A percentile compares a stretch with the other conserved stretches of the same genome.
phyloP scores from a whole-genome alignment of 1,140 invertebrate genomes.

The Gryon sp. region DNA sequence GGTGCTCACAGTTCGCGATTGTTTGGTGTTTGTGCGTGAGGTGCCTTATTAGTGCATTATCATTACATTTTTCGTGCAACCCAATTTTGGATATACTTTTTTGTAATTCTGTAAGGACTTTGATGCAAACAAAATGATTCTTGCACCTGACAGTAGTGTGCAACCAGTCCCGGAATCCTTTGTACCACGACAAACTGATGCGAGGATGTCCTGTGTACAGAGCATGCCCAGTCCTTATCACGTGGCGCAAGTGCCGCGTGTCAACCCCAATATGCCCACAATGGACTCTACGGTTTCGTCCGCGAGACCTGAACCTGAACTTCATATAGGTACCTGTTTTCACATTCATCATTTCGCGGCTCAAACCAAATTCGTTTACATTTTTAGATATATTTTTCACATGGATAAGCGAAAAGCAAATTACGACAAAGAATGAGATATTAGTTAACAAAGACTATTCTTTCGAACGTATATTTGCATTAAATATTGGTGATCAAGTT shows the following conservation, averaged over 20 bases:
- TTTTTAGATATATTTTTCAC: not conserved
- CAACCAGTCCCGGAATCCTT: conserved; percentile 66
- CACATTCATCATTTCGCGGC: not conserved
- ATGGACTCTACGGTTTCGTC: conserved; percentile 82
- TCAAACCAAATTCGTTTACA: not conserved
- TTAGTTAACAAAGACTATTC: too few species aligned
- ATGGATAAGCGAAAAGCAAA: too few species aligned
- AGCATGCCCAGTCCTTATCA: conserved; percentile 69
- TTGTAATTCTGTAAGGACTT: too few species aligned
- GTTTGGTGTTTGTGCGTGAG: conserved; percentile 14
- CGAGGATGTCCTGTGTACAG: conserved; percentile 66
- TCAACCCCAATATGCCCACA: conserved; percentile 77
- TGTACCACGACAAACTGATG: conserved; percentile 62
- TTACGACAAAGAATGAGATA: too few species aligned
- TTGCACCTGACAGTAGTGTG: conserved; percentile 75
- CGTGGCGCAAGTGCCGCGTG: conserved; percentile 68
- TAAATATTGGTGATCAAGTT: too few species aligned
- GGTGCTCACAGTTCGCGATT: too few species aligned
- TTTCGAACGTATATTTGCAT: too few species aligned
- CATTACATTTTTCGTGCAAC: not conserved
- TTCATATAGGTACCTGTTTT: conserved; percentile 80
- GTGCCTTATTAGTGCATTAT: not conserved
- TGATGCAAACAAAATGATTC: too few species aligned
- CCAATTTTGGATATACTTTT: not conserved
- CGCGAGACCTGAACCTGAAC: conserved; percentile 80